Conservation (phyloP, 2,797 vertebrate species). For the Oryzias dopingdopingensis region DNA sequence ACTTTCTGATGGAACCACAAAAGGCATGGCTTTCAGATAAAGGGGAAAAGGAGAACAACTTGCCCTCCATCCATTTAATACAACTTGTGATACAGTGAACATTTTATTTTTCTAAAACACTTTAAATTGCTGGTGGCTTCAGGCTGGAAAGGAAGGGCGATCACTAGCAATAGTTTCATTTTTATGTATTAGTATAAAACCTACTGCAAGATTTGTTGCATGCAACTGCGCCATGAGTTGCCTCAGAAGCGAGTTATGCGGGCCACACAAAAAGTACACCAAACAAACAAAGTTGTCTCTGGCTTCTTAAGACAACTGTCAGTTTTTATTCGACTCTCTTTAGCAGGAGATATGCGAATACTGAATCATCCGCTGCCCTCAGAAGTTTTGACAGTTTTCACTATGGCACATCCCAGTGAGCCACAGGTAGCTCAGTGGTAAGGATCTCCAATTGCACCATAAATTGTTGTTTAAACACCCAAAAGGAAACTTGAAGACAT, state of each 20-base stretch:
- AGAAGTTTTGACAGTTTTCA: constrained; percentile 12
- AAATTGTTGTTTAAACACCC: background rate
- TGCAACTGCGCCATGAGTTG: constrained; percentile 1
- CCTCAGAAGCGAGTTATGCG: constrained; percentile 17
- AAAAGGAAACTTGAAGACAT: background rate
- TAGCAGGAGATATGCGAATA: constrained; percentile 3
- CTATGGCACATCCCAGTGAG: background rate
- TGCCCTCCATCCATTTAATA: no score
- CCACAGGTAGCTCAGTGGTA: constrained; percentile 9
- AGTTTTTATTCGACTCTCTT: constrained; percentile 7
- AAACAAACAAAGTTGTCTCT: constrained; percentile 6
- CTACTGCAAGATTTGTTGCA: background rate
- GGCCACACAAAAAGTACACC: constrained; percentile 19
- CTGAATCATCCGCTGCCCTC: constrained; percentile 23
- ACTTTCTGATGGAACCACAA: no score
- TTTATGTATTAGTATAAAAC: background rate
- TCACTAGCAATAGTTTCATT: background rate
- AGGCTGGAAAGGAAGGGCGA: no score
- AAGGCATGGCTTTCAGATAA: no score
- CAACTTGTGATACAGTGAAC: no score
- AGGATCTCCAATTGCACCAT: background rate
- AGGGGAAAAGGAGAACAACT: no score
- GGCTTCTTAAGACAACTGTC: constrained; percentile 33
- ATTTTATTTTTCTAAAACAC: no score
- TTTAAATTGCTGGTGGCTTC: no score